Evolutionary conservation across 2,113 vertebrate genomes (phyloP).

Genomic region (Nesoenas mayeri): DNA sequence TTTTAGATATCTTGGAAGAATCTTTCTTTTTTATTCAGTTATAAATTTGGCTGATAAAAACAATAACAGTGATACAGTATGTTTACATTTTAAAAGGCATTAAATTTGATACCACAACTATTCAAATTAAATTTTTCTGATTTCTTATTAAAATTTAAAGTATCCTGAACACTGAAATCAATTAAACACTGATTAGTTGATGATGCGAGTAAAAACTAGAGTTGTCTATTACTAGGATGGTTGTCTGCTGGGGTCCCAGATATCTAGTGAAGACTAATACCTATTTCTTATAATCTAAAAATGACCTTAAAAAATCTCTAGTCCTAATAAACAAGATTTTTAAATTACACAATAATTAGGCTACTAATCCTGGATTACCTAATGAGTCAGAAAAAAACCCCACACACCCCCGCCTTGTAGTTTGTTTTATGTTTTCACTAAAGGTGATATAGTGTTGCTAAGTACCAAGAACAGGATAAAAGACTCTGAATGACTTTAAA

Average conservation of each 20-base stretch:
- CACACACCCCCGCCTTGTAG: fast-evolving
- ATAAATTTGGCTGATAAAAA: not conserved
- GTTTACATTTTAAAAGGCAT: not conserved
- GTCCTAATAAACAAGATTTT: not conserved
- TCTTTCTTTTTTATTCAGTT: not conserved
- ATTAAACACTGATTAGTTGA: not conserved
- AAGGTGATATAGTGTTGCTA: not conserved
- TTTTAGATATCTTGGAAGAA: not conserved
- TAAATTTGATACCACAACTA: not conserved
- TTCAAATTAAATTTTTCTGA: not conserved
- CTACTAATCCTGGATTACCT: not conserved
- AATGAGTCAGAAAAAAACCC: not conserved
- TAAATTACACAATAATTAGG: not conserved
- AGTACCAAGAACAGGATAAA: not conserved
- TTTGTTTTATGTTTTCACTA: not conserved
- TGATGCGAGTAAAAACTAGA: not conserved
- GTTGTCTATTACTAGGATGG: not conserved
- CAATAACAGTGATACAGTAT: not conserved
- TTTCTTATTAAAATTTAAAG: not conserved
- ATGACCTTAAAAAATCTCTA: not conserved
- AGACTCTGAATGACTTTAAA: not conserved
- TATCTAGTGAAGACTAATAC: not conserved
- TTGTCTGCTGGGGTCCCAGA: not conserved
- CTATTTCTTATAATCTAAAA: not conserved
- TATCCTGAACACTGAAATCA: not conserved